These are phyloP conservation scores for Pardalotus punctatus DNA, from an alignment of 2,113 vertebrate genomes.

Conservation along the genomic window DNA sequence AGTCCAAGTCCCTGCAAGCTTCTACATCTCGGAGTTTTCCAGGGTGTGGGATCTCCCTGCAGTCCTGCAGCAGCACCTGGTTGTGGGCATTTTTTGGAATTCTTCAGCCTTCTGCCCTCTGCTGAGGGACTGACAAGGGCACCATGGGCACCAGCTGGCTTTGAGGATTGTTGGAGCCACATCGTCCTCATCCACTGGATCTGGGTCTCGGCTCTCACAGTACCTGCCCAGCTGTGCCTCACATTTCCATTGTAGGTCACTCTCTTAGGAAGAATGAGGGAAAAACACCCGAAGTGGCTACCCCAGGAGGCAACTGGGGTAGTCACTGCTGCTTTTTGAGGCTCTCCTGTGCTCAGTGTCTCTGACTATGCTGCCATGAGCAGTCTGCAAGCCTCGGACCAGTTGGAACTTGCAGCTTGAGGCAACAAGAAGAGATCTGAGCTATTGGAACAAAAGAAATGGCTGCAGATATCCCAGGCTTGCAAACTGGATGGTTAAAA, in stretches of 20 bases:
- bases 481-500: neutral
- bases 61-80: neutral
- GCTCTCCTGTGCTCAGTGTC: neutral
- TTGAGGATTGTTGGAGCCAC: neutral
- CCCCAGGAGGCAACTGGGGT: neutral
- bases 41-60: neutral
- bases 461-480: neutral
- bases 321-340: neutral
- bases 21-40: neutral
- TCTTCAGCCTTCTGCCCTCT: neutral
- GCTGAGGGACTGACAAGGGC: neutral
- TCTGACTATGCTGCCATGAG: neutral
- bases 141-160: neutral
- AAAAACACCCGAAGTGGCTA: neutral
- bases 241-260: neutral
- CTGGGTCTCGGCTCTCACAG: rapidly evolving
- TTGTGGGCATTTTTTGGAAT: neutral
- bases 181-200: neutral
- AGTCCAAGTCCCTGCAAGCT: neutral
- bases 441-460: neutral
- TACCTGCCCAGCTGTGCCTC: neutral
- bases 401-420: neutral
- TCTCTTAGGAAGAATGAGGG: neutral
- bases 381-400: neutral
- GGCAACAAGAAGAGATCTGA: neutral